Conservation (phyloP, 2,113 vertebrate species). For the Thalassoma bifasciatum region DNA sequence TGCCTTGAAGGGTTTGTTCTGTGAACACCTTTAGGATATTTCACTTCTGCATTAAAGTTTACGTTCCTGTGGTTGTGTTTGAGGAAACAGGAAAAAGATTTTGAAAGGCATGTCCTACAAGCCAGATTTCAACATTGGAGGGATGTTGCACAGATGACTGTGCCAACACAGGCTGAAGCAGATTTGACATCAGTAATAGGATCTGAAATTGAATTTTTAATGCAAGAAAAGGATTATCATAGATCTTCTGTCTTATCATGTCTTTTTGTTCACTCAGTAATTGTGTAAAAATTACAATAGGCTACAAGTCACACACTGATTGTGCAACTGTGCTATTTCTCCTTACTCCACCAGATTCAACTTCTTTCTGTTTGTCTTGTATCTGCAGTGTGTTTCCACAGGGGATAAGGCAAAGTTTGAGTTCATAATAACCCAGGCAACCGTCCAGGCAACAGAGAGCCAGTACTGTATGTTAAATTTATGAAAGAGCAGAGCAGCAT, state of each 20-base stretch:
- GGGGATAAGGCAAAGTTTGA: conserved; percentile 20
- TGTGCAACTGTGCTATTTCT: neutral
- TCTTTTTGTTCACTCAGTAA: neutral
- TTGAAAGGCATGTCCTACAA: conserved; percentile 44
- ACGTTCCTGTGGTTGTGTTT: conserved; percentile 13
- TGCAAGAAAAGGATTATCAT: neutral
- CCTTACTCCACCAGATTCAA: neutral
- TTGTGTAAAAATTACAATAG: neutral
- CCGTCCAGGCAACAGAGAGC: conserved; percentile 52
- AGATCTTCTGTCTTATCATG: neutral
- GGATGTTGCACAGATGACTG: conserved; percentile 14
- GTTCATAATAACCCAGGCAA: conserved; percentile 32
- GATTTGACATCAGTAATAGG: neutral
- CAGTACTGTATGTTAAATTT: conserved; percentile 43
- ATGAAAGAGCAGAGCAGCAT: conserved; percentile 6
- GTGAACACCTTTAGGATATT: neutral
- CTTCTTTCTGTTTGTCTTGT: neutral
- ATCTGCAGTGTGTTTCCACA: conserved; percentile 9
- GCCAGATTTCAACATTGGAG: conserved; percentile 41
- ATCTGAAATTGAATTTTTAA: neutral
- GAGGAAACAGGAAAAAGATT: conserved; percentile 52
- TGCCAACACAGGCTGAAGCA: neutral
- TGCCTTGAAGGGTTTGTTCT: neutral
- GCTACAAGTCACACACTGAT: neutral
- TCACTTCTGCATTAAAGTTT: conserved; percentile 3